Conservation (phyloP, 2,888 invertebrate species). For the Seladonia tumulorum region DNA sequence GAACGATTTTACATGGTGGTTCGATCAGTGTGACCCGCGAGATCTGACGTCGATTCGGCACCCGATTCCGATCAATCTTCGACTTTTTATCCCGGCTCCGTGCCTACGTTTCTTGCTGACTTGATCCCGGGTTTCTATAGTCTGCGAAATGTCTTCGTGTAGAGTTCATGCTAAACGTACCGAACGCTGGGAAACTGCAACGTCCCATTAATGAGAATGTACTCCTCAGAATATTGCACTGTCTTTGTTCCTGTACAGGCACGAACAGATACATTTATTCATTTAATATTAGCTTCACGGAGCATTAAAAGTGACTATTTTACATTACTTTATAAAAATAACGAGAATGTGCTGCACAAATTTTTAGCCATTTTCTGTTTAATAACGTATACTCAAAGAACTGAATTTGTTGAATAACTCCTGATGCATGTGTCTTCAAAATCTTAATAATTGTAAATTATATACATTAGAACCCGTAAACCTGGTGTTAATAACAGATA, state of each 20-base stretch:
- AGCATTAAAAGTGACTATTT: too few species aligned
- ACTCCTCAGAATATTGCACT: neutral
- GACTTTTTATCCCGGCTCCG: neutral
- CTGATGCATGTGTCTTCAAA: too few species aligned
- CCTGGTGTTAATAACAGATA: too few species aligned
- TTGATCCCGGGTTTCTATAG: neutral
- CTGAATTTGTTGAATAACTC: too few species aligned
- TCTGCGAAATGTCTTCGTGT: neutral
- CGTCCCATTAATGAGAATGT: too few species aligned
- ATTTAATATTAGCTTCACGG: too few species aligned
- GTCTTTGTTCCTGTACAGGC: neutral
- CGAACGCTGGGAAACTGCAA: neutral
- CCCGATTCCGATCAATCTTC: neutral
- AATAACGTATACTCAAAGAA: too few species aligned
- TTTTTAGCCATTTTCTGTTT: too few species aligned
- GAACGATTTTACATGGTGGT: conserved; percentile 6
- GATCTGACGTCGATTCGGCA: neutral
- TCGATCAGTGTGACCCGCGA: conserved; percentile 1
- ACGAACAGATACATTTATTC: neutral
- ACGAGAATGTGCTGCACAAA: too few species aligned
- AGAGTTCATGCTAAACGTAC: neutral
- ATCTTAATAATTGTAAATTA: too few species aligned
- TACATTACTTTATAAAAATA: too few species aligned
- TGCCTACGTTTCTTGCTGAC: neutral
- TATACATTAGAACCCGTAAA: too few species aligned